Evolutionary conservation across 2,797 vertebrate genomes (phyloP), one percentile per base, ranked within the genome.

Genomic region (Chaetophractus vellerosus): DNA sequence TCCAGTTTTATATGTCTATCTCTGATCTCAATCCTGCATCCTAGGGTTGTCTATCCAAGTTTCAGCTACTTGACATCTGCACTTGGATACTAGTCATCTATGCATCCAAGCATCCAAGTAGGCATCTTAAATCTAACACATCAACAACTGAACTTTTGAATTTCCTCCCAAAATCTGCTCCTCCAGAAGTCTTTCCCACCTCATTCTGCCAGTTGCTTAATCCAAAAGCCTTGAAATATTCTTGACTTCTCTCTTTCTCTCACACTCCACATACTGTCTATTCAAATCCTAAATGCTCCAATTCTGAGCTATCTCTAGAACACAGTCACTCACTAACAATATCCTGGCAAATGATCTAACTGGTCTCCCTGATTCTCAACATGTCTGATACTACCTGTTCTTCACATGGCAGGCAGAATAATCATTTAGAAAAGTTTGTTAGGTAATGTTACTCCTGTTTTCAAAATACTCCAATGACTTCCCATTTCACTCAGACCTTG

Each of bases 131-230:
- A 83, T 80, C n/a, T 55, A 69, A 87, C 75, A 87, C 12, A 24
- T 63, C 63, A 63, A 75, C 57, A 91, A 38, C 52, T 75, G 68
- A 75, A 48, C 59, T 94, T 85, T 72, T 12, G 50, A 80, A 68
- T 93, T 95, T 89, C 81, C 68, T 93, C 83, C 50, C 72, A 15
- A 85, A 88, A 86, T 50, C 75, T 89, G 75, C 76, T 95, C 4
- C 38, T 63, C 74, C 48, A 66, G 80, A 91, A 93, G 75, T 86
- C 79, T 80, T 79, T 87, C 81, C 82, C 28, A 16, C 87, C 28
- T 78, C 28, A 24, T 61, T 84, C 76, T 80, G 71, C 66, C 57
- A 76, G 41, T 76, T 72, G 76, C 81, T 83, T 55, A n/a, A 55
- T 64, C 28, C 24, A 74, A 36, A 57, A 50, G 59, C 92, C 69